A percentile compares a stretch with the other conserved stretches of the same genome.
Evolutionary conservation across 1,140 invertebrate species (phyloP).

Genomic region (Drosophila sproati): DNA sequence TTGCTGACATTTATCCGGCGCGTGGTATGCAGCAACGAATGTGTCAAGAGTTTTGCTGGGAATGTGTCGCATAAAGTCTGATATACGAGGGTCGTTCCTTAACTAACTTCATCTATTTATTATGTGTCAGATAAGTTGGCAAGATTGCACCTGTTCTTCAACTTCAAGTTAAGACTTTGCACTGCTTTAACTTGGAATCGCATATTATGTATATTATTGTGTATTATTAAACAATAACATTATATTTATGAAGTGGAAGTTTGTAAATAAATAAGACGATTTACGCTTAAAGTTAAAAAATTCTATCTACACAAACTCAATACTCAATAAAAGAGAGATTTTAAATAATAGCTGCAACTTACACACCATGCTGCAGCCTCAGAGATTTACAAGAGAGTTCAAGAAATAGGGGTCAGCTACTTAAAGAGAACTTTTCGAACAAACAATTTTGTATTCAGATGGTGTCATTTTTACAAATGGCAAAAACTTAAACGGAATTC

Average conservation of each 20-base stretch:
- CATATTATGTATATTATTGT: neutral
- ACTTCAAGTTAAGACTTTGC: neutral
- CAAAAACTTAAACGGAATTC: neutral
- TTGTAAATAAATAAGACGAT: slow-evolving; percentile 12
- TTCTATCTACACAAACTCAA: too few species aligned
- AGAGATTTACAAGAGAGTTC: slow-evolving; percentile 3
- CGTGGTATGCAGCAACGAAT: slow-evolving; percentile 21
- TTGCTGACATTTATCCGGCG: slow-evolving; percentile 35
- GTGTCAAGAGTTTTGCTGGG: slow-evolving; percentile 26
- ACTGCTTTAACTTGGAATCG: neutral
- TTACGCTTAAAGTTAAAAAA: neutral
- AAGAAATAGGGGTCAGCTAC: neutral
- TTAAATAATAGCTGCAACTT: neutral
- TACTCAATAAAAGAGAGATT: neutral
- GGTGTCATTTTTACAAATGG: neutral
- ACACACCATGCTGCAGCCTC: too few species aligned
- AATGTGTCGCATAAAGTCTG: slow-evolving; percentile 6
- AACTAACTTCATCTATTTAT: neutral
- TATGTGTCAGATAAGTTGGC: neutral
- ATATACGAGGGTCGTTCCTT: slow-evolving; percentile 28
- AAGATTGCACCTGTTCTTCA: neutral
- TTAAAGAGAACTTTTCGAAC: neutral
- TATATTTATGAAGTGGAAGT: neutral
- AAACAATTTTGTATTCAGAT: neutral
- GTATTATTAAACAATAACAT: neutral